phyloP scores from a whole-genome alignment of 2,888 invertebrate genomes.

The Leucozona laternaria region DNA sequence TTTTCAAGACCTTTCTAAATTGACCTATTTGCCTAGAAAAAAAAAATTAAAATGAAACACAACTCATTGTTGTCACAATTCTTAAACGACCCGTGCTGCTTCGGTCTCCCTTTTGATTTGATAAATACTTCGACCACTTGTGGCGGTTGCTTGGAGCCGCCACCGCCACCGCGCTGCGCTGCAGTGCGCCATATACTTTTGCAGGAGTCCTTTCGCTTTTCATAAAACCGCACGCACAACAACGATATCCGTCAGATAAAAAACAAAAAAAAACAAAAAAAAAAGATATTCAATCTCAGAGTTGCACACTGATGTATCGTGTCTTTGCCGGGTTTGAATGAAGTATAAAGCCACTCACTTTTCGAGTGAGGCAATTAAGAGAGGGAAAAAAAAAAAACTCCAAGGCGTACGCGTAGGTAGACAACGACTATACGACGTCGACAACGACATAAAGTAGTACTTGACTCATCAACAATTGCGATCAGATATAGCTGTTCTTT shows the following conservation, averaged over 20 bases:
- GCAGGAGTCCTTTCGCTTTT: constrained; percentile 65
- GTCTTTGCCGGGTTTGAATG: constrained; percentile 13
- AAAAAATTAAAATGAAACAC: constrained; percentile 9
- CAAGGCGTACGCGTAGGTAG: constrained; percentile 53
- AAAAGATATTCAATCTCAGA: constrained; percentile 3
- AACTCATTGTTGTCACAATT: constrained; percentile 56
- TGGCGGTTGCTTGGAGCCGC: constrained; percentile 17
- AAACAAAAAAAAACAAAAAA: neutral
- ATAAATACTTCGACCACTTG: constrained; percentile 64
- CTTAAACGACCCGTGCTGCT: constrained; percentile 20
- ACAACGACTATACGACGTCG: constrained; percentile 7
- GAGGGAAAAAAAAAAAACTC: constrained; percentile 1
- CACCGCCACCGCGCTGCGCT: constrained; percentile 8
- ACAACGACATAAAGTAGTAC: constrained; percentile 29
- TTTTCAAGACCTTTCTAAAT: constrained; percentile 35
- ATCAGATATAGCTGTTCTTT: constrained; percentile 28
- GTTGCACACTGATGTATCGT: constrained; percentile 12
- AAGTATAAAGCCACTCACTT: constrained; percentile 53
- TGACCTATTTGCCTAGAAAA: constrained; percentile 32
- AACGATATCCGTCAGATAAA: constrained; percentile 44
- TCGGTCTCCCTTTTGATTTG: constrained; percentile 46
- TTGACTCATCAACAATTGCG: constrained; percentile 61
- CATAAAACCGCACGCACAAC: constrained; percentile 63
- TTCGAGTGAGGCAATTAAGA: constrained; percentile 61
- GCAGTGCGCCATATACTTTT: neutral